These are phyloP conservation scores for Gymnothorax reevesii DNA, from an alignment of 2,797 vertebrate species.

Conservation along the genomic window DNA sequence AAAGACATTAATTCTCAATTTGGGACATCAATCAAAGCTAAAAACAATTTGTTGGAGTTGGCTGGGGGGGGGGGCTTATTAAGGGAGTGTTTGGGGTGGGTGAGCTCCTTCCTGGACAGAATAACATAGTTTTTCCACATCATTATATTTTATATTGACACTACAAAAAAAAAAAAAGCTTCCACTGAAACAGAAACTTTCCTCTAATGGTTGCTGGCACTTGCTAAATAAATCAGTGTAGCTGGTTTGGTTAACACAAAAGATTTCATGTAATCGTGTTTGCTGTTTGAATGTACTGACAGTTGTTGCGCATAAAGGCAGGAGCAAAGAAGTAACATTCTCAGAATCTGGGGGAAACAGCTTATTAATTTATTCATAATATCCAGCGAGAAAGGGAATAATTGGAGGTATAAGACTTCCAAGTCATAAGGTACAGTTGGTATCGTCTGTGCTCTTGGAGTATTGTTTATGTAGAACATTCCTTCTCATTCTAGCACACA, in stretches of 20 bases:
- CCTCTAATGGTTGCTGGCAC: background rate
- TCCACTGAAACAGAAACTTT: background rate
- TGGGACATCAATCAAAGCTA: conserved; percentile 37
- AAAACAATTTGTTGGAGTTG: conserved; percentile 29
- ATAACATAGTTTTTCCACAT: background rate
- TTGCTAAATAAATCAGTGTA: background rate
- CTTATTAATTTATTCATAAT: background rate
- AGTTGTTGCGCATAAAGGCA: conserved; percentile 4
- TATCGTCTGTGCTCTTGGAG: background rate
- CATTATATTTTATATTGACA: conserved; percentile 22
- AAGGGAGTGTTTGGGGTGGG: background rate
- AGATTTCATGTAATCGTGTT: background rate
- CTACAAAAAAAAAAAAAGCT: conserved; percentile 30
- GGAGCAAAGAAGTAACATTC: background rate
- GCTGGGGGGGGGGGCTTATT: background rate
- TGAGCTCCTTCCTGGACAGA: background rate
- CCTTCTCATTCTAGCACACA: background rate
- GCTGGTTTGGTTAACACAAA: background rate
- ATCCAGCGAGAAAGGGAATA: background rate
- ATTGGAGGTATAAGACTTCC: background rate
- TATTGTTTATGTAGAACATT: no score
- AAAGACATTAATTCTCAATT: conserved; percentile 40
- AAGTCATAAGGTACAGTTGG: background rate
- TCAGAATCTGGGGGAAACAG: background rate
- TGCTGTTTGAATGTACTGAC: background rate